Percentiles rank a stretch among this genome's conserved stretches.
Conservation (phyloP, 1,140 invertebrate species). For the Lepidotrigona ventralis region DNA sequence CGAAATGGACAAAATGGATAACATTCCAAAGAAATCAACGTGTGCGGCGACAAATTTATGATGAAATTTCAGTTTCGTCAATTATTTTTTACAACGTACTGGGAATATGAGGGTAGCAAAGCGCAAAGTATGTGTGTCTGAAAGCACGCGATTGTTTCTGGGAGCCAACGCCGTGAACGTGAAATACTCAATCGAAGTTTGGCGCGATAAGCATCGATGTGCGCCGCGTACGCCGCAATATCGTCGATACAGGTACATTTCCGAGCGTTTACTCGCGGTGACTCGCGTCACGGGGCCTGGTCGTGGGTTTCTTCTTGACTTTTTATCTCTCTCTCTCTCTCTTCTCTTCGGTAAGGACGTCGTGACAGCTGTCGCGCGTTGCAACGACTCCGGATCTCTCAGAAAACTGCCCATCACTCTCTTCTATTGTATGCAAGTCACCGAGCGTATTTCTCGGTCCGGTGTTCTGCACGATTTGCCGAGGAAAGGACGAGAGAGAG, state of each 20-base stretch:
- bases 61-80: neutral
- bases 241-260: conserved; percentile 36
- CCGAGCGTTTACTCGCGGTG: conserved; percentile 24
- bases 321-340: conserved; percentile 19
- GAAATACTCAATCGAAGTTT: neutral
- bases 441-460: conserved; percentile 47
- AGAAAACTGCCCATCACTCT: conserved; percentile 61
- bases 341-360: neutral
- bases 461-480: conserved; percentile 30
- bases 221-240: neutral
- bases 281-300: neutral
- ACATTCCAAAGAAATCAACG: neutral
- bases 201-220: neutral
- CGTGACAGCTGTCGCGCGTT: conserved; percentile 57
- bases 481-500: conserved; percentile 8
- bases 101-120: neutral
- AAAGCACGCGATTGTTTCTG: neutral
- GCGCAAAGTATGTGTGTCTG: neutral
- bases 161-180: neutral
- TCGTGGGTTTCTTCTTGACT: conserved; percentile 41
- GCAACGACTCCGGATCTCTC: conserved; percentile 47
- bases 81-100: neutral
- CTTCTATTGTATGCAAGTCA: conserved; percentile 61
- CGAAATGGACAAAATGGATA: neutral
- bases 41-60: neutral